Evolutionary conservation across 2,797 vertebrate species (phyloP).

Genomic region (Alca torda): DNA sequence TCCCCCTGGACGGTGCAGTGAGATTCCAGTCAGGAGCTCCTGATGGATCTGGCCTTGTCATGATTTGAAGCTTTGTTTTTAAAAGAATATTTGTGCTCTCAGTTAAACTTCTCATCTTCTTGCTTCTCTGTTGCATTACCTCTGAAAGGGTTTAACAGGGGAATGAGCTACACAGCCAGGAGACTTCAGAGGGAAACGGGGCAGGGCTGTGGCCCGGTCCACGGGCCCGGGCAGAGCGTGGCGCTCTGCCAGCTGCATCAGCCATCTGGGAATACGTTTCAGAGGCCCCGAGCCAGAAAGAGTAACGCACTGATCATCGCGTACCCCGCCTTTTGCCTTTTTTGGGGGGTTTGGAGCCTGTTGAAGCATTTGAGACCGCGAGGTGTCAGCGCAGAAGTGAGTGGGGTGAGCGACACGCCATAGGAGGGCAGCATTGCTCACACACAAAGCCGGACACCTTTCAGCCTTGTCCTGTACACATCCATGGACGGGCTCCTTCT

Average conservation of each 20-base stretch:
- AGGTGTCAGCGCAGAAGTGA: background rate
- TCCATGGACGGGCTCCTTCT: background rate
- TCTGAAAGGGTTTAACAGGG: background rate
- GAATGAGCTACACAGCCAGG: background rate
- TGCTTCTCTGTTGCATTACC: background rate
- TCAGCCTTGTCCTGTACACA: background rate
- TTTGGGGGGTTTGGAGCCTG: fast-evolving
- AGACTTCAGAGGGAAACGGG: background rate
- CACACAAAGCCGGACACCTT: background rate
- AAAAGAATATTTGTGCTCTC: background rate
- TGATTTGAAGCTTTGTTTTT: background rate
- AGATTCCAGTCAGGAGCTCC: background rate
- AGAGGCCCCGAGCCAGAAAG: background rate
- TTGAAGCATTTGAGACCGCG: fast-evolving
- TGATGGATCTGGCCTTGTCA: background rate
- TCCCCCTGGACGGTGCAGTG: fast-evolving
- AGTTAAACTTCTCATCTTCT: background rate
- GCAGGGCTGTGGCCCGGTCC: background rate
- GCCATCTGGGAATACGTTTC: background rate
- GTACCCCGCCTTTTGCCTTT: background rate
- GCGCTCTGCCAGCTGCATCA: background rate
- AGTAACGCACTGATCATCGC: fast-evolving
- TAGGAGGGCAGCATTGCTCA: conserved; percentile 55
- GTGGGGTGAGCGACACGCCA: background rate
- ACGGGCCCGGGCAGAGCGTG: background rate